Evolutionary conservation across 2,888 invertebrate species (phyloP).

Genomic region (Sicus ferrugineus): DNA sequence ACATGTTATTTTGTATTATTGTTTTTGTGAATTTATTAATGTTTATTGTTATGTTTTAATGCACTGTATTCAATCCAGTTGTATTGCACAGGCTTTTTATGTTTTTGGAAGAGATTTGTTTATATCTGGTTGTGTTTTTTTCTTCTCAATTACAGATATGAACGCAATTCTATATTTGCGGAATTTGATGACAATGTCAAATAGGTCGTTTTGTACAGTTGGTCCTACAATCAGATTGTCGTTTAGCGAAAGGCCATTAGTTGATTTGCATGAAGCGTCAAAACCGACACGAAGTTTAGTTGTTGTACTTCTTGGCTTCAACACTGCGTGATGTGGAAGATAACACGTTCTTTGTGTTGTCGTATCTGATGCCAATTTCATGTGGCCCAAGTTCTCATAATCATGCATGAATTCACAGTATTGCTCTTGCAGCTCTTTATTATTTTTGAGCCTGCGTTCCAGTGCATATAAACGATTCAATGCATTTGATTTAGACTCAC

Average conservation of each 20-base stretch:
- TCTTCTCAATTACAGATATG: conserved; percentile 26
- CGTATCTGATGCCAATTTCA: neutral
- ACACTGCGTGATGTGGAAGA: conserved; percentile 45
- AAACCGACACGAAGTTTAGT: conserved; percentile 47
- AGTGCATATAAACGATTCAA: neutral
- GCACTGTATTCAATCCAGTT: too few species aligned
- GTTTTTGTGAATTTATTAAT: too few species aligned
- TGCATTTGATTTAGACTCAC: neutral
- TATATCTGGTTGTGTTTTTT: too few species aligned
- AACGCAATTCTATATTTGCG: conserved; percentile 24
- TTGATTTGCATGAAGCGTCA: conserved; percentile 46
- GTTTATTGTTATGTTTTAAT: too few species aligned
- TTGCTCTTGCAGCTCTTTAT: neutral
- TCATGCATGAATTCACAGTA: neutral
- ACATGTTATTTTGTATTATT: too few species aligned
- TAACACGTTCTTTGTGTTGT: conserved; percentile 39
- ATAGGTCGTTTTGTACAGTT: conserved; percentile 32
- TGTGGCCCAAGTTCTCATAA: neutral
- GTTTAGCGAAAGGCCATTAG: conserved; percentile 37
- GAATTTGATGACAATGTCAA: conserved; percentile 20
- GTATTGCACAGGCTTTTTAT: too few species aligned
- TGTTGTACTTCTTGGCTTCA: conserved; percentile 43
- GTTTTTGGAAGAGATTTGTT: too few species aligned
- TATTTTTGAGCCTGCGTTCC: neutral
- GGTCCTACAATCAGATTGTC: conserved; percentile 41